A percentile compares a stretch with the other conserved stretches of the same genome.
These are phyloP conservation scores for Urocynchramus pylzowi DNA, from an alignment of 2,113 vertebrate genomes.

Conservation along the genomic window DNA sequence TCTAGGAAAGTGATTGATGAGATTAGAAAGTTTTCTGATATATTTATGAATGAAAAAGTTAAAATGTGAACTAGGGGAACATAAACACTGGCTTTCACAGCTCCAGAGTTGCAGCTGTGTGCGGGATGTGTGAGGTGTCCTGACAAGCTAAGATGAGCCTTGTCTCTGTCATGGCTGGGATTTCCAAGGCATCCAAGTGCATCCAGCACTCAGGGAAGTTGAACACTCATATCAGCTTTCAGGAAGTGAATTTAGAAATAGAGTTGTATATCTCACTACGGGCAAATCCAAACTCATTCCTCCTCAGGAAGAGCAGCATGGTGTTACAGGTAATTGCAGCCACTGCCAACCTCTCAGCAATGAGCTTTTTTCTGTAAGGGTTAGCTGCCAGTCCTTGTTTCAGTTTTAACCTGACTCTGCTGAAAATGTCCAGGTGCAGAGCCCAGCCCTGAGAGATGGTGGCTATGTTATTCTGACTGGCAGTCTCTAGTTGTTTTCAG, in stretches of 20 bases:
- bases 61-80: neutral
- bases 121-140: neutral
- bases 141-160: neutral
- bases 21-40: neutral
- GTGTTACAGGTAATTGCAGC: fast-evolving
- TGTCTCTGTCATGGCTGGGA: neutral
- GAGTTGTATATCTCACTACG: neutral
- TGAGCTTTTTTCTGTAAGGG: neutral
- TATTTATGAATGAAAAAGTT: neutral
- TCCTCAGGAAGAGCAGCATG: neutral
- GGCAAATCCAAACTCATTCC: neutral
- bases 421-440: neutral
- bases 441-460: neutral
- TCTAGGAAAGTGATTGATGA: neutral
- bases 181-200: neutral
- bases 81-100: fast-evolving
- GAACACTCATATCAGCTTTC: neutral
- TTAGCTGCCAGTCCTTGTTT: neutral
- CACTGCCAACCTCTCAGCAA: neutral
- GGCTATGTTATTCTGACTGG: neutral
- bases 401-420: neutral
- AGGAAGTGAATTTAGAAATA: neutral
- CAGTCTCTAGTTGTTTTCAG: neutral
- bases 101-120: neutral
- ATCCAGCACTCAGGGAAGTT: neutral